Evolutionary conservation across 35 echinoderm and acorn worm species (phyloP), one percentile per base, ranked within the genome.

Genomic region (Nesometra sesokonis): DNA sequence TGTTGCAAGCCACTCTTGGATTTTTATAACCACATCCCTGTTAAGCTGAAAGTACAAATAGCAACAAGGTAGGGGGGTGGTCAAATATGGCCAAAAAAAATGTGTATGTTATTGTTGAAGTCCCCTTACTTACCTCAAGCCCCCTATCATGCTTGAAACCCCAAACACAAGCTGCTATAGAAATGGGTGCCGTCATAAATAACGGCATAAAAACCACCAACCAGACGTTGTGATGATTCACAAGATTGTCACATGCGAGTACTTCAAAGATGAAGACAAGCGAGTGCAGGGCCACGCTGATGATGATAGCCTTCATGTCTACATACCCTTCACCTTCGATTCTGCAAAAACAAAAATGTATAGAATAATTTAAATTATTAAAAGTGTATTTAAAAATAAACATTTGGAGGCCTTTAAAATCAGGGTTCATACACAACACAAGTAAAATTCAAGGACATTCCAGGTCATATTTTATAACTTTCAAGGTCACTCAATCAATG

Each of bases 261-360:
- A 97, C 89, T 78, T 93, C 95, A 93, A 97, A 97, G 29, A 97
- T 93, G 38, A 97, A 84, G 27, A 97, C 87, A 0, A 97, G 86
- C 29, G 91, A 91, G 84, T 97, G 93, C 23, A 97, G 84, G 3
- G 86, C 89, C 52, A 97, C 57, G 39, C 95, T 93, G 34, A 97
- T 97, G 80, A 93, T 88, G 84, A 97, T 93, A 21, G 91, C 91
- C 47, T 97, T 93, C 89, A 93, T 91, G 78, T 97, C 95, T 17
- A 97, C 91, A 46, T 97, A 97, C 1, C 95, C 95, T 87, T 97
- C 95, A 34, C 95, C 95, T 89, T 97, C 95, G 32, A 97, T 89
- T 79, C 95, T 97, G 85, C 0, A 37, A 90, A 77, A 0, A 30
- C 0, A 80, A 80, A 82, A 31, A 32, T 29, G 17, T 33, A 78